Percentiles rank a stretch among this genome's conserved stretches.
phyloP scores from a whole-genome alignment of 2,113 vertebrate species.

The Vombatus ursinus region DNA sequence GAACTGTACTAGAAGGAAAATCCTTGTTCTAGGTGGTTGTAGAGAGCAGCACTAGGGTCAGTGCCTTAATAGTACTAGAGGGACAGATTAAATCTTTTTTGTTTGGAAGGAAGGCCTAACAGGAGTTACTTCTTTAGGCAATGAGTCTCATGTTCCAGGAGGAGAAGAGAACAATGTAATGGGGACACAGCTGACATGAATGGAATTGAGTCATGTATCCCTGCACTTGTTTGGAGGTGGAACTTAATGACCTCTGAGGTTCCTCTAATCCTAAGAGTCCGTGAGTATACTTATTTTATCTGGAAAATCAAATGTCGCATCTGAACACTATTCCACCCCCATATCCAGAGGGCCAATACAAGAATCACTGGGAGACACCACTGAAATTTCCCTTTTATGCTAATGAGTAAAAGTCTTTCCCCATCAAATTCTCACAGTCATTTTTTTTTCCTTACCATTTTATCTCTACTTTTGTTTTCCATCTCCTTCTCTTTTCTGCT shows the following conservation, averaged over 20 bases:
- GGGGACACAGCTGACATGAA: neutral
- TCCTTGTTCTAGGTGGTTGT: neutral
- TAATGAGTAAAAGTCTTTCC: neutral
- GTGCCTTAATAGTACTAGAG: neutral
- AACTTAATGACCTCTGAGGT: neutral
- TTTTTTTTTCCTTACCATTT: neutral
- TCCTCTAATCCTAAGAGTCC: neutral
- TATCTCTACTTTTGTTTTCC: conserved; percentile 12
- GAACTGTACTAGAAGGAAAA: neutral
- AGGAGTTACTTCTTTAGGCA: neutral
- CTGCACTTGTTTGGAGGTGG: neutral
- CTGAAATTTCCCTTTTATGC: neutral
- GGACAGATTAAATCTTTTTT: neutral
- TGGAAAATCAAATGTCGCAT: neutral
- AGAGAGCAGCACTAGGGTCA: neutral
- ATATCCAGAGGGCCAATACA: neutral
- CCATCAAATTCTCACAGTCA: conserved; percentile 18
- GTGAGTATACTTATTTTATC: neutral
- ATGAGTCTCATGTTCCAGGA: neutral
- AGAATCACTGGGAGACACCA: neutral
- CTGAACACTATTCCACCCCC: neutral
- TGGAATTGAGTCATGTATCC: neutral
- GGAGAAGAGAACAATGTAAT: neutral
- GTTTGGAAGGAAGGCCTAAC: neutral
- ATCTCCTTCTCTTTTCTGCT: conserved; percentile 63